These are phyloP conservation scores for Gadopsis bispinosus DNA, from an alignment of 2,797 vertebrate genomes.

Conservation along the genomic window DNA sequence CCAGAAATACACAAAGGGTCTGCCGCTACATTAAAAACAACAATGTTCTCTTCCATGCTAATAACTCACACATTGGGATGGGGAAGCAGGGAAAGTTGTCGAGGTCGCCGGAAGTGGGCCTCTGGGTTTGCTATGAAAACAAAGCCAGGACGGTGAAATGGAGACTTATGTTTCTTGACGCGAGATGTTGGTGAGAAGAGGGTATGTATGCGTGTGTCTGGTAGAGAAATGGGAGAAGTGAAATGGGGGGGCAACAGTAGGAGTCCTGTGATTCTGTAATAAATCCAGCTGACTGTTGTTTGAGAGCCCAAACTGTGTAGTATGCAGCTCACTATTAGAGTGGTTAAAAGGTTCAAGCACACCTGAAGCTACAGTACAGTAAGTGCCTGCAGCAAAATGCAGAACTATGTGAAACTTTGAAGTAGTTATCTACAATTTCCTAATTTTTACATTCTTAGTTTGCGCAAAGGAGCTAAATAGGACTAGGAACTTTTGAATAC, in stretches of 20 bases:
- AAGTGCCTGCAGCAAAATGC: not conserved
- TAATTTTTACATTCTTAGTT: not conserved
- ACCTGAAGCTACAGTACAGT: slow-evolving; percentile 25
- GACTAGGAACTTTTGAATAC: too few species aligned
- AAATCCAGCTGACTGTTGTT: slow-evolving; percentile 41
- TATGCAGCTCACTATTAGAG: slow-evolving; percentile 10
- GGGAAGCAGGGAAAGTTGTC: slow-evolving; percentile 51
- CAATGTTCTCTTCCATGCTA: slow-evolving; percentile 27
- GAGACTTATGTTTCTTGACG: slow-evolving; percentile 51
- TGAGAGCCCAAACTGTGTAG: slow-evolving; percentile 15
- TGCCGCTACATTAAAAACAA: slow-evolving; percentile 33
- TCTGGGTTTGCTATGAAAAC: slow-evolving; percentile 72
- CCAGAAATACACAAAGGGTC: slow-evolving; percentile 22
- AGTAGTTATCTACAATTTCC: not conserved
- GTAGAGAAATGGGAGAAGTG: slow-evolving; percentile 3
- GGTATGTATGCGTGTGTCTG: slow-evolving; percentile 22
- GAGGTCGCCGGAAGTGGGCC: slow-evolving; percentile 55
- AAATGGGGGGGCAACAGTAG: slow-evolving; percentile 19
- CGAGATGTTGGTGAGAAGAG: slow-evolving; percentile 6
- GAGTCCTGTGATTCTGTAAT: slow-evolving; percentile 36
- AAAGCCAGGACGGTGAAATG: slow-evolving; percentile 61
- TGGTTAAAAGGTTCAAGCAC: not conserved
- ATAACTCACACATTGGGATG: slow-evolving; percentile 39
- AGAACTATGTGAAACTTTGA: not conserved
- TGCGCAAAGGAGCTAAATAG: not conserved